phyloP scores from a whole-genome alignment of 2,888 invertebrate species.

The Parnassius apollo region DNA sequence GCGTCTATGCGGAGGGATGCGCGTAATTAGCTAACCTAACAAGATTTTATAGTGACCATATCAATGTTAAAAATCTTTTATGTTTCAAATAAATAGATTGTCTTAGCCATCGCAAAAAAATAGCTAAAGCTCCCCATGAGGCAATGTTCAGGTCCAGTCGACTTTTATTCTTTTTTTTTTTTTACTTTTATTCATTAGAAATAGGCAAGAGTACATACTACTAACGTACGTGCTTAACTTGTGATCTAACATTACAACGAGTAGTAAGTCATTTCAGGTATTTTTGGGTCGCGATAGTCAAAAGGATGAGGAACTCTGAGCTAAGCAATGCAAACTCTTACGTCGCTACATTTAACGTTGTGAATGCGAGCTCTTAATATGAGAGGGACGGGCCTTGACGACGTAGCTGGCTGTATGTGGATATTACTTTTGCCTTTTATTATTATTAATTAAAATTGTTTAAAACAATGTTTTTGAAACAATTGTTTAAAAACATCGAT shows the following conservation, averaged over 20 bases:
- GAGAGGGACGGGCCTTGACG: not conserved
- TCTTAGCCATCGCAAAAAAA: too few species aligned
- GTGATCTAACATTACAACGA: not conserved
- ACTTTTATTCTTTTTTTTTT: too few species aligned
- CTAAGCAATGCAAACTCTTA: conserved; percentile 9
- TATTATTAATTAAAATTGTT: not conserved
- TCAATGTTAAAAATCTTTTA: too few species aligned
- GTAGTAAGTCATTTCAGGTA: not conserved
- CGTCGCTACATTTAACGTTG: conserved; percentile 13
- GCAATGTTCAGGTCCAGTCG: too few species aligned
- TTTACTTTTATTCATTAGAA: not conserved
- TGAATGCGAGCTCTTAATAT: conserved; percentile 10
- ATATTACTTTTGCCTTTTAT: not conserved
- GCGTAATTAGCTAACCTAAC: too few species aligned
- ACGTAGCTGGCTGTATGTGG: conserved; percentile 1
- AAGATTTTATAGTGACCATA: too few species aligned
- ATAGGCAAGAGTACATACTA: too few species aligned
- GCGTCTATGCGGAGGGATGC: too few species aligned
- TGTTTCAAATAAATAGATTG: too few species aligned
- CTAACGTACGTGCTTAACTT: too few species aligned
- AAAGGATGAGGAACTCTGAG: conserved; percentile 9
- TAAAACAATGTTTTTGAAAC: not conserved
- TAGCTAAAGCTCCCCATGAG: too few species aligned
- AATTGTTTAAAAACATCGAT: too few species aligned
- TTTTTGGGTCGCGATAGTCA: conserved; percentile 12